A percentile compares a stretch with the other conserved stretches of the same genome.
These are phyloP conservation scores for Lasioglossum leucozonium DNA, from an alignment of 2,888 invertebrate genomes.

Conservation along the genomic window DNA sequence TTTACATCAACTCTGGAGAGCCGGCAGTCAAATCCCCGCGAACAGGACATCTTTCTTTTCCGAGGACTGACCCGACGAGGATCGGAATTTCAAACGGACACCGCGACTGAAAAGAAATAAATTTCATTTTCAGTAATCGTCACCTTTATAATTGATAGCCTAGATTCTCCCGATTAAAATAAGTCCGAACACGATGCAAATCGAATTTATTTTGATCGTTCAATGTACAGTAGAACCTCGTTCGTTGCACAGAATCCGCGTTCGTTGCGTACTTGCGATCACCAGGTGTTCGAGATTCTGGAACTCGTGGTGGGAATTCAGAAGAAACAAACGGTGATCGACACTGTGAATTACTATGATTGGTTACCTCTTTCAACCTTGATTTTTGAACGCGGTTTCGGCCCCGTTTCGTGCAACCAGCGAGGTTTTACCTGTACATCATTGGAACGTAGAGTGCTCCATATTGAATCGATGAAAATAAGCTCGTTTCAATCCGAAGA, in stretches of 20 bases:
- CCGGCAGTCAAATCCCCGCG: background rate
- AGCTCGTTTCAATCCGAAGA: background rate
- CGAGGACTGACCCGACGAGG: background rate
- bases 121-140: background rate
- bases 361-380: background rate
- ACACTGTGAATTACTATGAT: background rate
- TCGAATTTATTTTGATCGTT: background rate
- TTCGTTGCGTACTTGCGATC: background rate
- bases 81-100: background rate
- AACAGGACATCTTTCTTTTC: background rate
- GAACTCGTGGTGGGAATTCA: background rate
- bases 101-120: background rate
- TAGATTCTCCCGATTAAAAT: background rate
- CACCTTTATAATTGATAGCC: background rate
- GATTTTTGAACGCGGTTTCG: background rate
- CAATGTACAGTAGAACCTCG: background rate
- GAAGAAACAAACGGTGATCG: background rate
- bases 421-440: background rate
- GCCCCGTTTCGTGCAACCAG: background rate
- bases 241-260: background rate
- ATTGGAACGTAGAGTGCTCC: background rate
- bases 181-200: background rate
- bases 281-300: background rate
- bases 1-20: background rate
- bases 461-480: background rate